Conservation (phyloP, 1,140 invertebrate genomes). For the Rhynchophorus ferrugineus region DNA sequence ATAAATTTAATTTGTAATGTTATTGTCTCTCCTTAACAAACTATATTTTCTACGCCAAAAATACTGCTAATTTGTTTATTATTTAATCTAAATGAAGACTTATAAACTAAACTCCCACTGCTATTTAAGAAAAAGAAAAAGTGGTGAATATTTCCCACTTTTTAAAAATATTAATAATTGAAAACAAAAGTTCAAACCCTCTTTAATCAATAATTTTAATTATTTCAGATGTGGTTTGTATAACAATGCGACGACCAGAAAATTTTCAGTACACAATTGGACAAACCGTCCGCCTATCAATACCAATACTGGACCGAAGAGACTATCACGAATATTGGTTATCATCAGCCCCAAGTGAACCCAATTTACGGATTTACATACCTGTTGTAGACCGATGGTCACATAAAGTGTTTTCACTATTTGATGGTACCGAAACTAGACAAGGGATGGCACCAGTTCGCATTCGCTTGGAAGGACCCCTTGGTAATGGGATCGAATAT, state of each 20-base stretch:
- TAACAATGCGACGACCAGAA: conserved; percentile 47
- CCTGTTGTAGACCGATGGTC: conserved; percentile 56
- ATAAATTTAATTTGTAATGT: too few species aligned
- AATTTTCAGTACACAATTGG: conserved; percentile 54
- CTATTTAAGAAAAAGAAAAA: too few species aligned
- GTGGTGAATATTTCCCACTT: too few species aligned
- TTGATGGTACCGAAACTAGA: too few species aligned
- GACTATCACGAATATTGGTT: conserved; percentile 56
- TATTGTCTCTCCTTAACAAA: too few species aligned
- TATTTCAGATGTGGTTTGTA: conserved; percentile 47
- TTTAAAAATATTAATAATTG: too few species aligned
- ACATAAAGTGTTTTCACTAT: conserved; percentile 4
- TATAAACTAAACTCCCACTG: too few species aligned
- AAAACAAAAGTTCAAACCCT: too few species aligned
- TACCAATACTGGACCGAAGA: conserved; percentile 41
- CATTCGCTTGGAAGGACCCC: conserved; percentile 46
- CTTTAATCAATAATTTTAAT: too few species aligned
- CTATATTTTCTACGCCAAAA: too few species aligned
- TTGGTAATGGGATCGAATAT: conserved; percentile 52
- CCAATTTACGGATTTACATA: conserved; percentile 48
- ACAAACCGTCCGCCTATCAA: conserved; percentile 53
- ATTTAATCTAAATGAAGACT: too few species aligned
- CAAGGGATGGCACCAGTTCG: background rate
- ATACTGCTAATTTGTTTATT: too few species aligned
- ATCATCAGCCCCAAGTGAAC: conserved; percentile 51